Evolutionary conservation across 1,140 invertebrate species (phyloP), one percentile per base, ranked within the genome.

Genomic region (Meloidogyne hapla): DNA sequence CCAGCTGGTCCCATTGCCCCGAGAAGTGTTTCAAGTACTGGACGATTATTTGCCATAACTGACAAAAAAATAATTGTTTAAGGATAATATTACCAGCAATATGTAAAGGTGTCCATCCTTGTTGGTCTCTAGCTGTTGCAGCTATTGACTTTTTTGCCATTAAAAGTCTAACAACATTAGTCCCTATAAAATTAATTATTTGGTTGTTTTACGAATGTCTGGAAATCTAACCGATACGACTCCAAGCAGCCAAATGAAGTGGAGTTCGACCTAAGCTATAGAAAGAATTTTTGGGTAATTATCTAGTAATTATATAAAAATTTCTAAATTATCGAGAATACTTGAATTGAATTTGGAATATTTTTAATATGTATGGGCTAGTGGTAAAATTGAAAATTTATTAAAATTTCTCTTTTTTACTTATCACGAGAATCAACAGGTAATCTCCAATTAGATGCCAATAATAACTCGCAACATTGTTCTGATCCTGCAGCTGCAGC

Each of bases 81-180:
- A 56, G 18, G 4, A 48, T 15, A 13, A 45, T 81, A 71, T 42
- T 18, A 76, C 80, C 48, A 83, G 81, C 81, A 18, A 83, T 69
- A 64, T 81, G 80, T 5, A 81, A 40, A 10, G 78, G 77, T 18
- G 80, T 72, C 81, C 80, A 80, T 21, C 82, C 82, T 21, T 61
- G 15, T 62, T 81, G 79, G 68, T 81, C 78, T 12, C 80, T 72
- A 13, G 61, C 63, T n/a, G 71, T 71, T 21, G 69, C 71, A 0
- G 79, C 28, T 28, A 76, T 73, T 13, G 13, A 42, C 72, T 81
- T 81, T 72, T 83, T 81, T 8, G 9, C n/a, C 62, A 70, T 83
- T 38, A 81, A 66, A 15, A 83, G 62, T 28, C 64, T 56, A 5
- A 81, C 48, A 25, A 81, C 78, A 23, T 74, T 42, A 13, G 33